Percentiles rank a stretch among this genome's conserved stretches.
These are phyloP conservation scores for Aramus guarauna DNA, from an alignment of 2,113 vertebrate genomes.

Conservation along the genomic window DNA sequence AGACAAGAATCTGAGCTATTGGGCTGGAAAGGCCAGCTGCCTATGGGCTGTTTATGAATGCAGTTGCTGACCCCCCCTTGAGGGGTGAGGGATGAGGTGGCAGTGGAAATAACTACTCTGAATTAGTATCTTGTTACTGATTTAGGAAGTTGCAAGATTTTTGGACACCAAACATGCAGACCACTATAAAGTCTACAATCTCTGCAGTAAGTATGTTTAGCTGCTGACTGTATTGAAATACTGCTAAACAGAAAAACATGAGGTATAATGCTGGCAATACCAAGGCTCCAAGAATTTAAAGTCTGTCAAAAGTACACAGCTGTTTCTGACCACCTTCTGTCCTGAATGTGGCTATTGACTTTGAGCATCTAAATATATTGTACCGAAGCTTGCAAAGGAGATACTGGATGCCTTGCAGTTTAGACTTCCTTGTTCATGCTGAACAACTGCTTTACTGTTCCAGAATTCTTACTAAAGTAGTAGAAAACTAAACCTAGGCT, in stretches of 20 bases:
- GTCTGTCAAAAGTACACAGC: not conserved
- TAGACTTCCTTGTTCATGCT: not conserved
- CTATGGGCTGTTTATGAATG: not conserved
- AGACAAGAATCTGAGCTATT: not conserved
- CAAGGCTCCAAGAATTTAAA: not conserved
- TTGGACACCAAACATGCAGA: constrained; percentile 88
- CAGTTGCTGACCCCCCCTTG: not conserved
- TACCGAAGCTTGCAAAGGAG: not conserved
- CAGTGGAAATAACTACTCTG: not conserved
- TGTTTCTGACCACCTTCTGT: not conserved
- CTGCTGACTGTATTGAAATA: not conserved
- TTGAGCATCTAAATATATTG: not conserved
- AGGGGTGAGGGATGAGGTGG: not conserved
- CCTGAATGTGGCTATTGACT: not conserved
- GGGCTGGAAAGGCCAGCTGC: not conserved
- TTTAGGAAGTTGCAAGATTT: constrained; percentile 90
- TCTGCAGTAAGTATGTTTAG: constrained; percentile 87
- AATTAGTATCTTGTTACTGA: not conserved
- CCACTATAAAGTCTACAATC: constrained; percentile 94
- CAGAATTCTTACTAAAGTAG: not conserved
- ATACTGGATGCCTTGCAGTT: not conserved
- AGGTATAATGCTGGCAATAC: not conserved
- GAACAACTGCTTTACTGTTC: not conserved
- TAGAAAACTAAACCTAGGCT: not conserved
- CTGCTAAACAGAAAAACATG: not conserved